Base-by-base conservation (phyloP, 2,888 invertebrate species). In the Diarsia dahlii region DNA sequence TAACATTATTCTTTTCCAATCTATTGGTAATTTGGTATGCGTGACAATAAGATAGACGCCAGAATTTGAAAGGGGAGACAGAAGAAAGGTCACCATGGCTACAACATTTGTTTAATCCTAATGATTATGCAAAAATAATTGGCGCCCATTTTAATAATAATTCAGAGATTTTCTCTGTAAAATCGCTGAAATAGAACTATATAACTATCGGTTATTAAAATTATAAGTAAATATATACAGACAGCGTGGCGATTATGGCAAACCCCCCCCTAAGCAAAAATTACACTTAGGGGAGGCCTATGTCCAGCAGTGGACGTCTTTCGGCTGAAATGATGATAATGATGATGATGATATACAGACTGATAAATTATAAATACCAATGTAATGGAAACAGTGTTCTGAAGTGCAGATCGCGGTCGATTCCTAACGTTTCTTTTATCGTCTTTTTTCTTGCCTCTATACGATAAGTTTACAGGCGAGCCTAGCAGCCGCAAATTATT, bases 381-480 rank as follows among this genome's bases (percentile, higher is more conserved):
- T 75, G 93, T 90, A 81, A 92, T 90, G 84, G 93, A 93, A 75
- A 84, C 81, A 80, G 95, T 94, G 81, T 92, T 95, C 85, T 94
- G 95, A 52, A 96, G 88, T 2, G 96, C 96, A 13, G 96, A 96
- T 20, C 96, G 91, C 0, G 96, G 96, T 45, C 96, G 90, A 76
- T 94, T 95, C 34, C 93, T 90, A 73, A 91, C 91, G 79, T 94
- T 94, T 79, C 93, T 95, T 83, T 90, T 94, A 28, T 95, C 96
- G 86, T 95, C 95, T 78, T 94, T 95, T 84, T 94, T 96, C 89
- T 96, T 96, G 84, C 91, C 92, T 79, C 96, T 92, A 76, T 95
- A 95, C 0, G 94, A 93, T 54, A 96, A 90, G 86, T 96, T 96
- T 75, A 96, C 96, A 80, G 96, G 96, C 62, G 96, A 96, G 80